Conservation (phyloP, 1,140 invertebrate genomes). For the Battus philenor region DNA sequence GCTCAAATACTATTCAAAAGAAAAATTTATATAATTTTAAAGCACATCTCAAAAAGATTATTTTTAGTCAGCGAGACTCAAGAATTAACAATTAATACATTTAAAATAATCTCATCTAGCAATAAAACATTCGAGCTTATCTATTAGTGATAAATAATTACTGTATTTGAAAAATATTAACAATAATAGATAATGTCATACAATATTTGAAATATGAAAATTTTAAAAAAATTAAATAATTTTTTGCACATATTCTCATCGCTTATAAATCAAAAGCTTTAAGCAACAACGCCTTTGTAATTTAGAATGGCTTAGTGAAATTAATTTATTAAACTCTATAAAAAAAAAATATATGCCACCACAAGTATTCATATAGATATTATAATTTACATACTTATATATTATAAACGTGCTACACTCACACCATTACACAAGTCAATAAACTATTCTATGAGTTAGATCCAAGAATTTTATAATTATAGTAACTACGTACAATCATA, state of each 20-base stretch:
- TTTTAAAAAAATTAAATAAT: constrained; percentile 5
- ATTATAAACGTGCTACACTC: constrained; percentile 39
- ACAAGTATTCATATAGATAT: constrained; percentile 7
- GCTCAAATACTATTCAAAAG: constrained; percentile 36
- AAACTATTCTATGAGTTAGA: constrained; percentile 20
- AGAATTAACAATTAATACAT: constrained; percentile 15
- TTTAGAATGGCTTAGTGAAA: too few species aligned
- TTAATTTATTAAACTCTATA: too few species aligned
- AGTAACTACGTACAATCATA: constrained; percentile 23
- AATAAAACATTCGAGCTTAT: constrained; percentile 24
- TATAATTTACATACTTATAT: constrained; percentile 1
- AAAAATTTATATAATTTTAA: constrained; percentile 13
- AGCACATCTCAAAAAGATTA: constrained; percentile 12
- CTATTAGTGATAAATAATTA: constrained; percentile 20
- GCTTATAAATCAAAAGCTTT: neutral
- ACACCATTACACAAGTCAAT: constrained; percentile 23
- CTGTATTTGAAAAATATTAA: constrained; percentile 3
- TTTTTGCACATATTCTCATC: neutral
- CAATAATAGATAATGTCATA: constrained; percentile 12
- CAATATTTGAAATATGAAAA: constrained; percentile 8
- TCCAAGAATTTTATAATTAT: constrained; percentile 26
- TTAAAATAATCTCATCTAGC: constrained; percentile 20
- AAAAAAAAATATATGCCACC: constrained; percentile 14
- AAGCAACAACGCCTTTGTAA: constrained; percentile 3
- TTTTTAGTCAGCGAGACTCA: constrained; percentile 23